Base-by-base conservation (phyloP, 2,113 vertebrate species). In the Rhinolophus ferrumequinum region DNA sequence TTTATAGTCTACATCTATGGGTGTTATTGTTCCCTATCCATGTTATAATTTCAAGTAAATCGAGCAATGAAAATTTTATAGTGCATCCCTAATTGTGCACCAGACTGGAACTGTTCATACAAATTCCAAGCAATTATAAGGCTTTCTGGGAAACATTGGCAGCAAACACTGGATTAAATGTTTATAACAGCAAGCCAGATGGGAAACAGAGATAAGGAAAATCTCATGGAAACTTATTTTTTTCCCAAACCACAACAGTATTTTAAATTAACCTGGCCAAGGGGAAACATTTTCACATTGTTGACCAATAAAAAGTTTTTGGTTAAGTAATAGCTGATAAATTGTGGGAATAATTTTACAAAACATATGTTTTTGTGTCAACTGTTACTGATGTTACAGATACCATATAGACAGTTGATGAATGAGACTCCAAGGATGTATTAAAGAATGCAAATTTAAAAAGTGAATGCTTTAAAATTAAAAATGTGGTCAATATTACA, bases 111-210 rank as follows among this genome's bases (percentile, higher is more conserved):
- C 98, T 98, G 98, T 98, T 98, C 97, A 97, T 98, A 98, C 98
- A 98, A 98, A 98, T 99, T 98, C 98, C 98, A 98, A 98, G 98
- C 97, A 99, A 99, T 99, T 98, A 98, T 95, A 98, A 98, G 93
- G 89, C 97, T 98, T 99, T 98, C 98, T 98, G 98, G 98, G 98
- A 99, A 99, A 98, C 92, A 97, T 14, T 98, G 97, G 98, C 98
- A 98, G 96, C 97, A 98, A 99, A 97, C 91, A 96, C 73, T 95
- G 97, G 97, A 98, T 98, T 98, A 98, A 98, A 98, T 97, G 98
- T 97, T 97, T 98, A 97, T 97, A 98, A 97, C 97, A 97, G 93
- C 96, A 98, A 98, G 89, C 97, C 98, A 98, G 98, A 99, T 98
- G 98, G 98, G 98, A 98, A 98, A 97, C 73, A 96, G 87, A 98